Conservation (phyloP, 2,113 vertebrate species). For the Poeciliopsis prolifica region DNA sequence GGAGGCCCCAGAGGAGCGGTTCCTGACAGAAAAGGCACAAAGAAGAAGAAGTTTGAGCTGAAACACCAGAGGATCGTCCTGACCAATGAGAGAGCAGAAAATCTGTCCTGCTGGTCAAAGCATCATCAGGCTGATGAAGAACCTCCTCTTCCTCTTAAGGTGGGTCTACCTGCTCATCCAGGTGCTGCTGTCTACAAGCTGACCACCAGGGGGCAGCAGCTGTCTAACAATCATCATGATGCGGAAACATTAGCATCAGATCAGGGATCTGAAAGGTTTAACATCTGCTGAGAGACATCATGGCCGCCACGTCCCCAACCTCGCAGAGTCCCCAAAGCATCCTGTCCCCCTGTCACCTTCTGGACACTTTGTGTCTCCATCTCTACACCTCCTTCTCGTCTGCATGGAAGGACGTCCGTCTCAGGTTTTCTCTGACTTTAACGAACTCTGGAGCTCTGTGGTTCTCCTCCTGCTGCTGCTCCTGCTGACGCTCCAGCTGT, state of each 20-base stretch:
- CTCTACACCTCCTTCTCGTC: conserved; percentile 84
- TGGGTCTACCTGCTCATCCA: background rate
- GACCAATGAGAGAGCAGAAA: background rate
- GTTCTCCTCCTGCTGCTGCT: conserved; percentile 81
- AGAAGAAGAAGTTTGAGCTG: background rate
- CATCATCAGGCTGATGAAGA: background rate
- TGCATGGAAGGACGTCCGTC: conserved; percentile 81
- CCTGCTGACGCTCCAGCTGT: conserved; percentile 88
- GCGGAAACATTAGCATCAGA: background rate
- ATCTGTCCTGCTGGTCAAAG: background rate
- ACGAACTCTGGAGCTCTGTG: conserved; percentile 91
- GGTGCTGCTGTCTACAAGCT: background rate
- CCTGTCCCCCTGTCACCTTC: background rate
- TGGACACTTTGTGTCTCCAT: background rate
- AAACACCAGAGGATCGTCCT: background rate
- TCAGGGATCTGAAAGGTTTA: background rate
- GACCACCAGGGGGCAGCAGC: background rate
- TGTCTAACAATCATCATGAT: background rate
- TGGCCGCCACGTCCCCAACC: background rate
- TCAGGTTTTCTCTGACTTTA: conserved; percentile 93
- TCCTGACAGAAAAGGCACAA: background rate
- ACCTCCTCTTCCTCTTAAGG: background rate
- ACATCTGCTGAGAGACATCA: background rate
- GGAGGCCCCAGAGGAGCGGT: background rate
- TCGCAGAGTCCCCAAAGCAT: background rate